These are phyloP conservation scores for Tipula lateralis DNA, from an alignment of 2,888 invertebrate species.

Conservation along the genomic window DNA sequence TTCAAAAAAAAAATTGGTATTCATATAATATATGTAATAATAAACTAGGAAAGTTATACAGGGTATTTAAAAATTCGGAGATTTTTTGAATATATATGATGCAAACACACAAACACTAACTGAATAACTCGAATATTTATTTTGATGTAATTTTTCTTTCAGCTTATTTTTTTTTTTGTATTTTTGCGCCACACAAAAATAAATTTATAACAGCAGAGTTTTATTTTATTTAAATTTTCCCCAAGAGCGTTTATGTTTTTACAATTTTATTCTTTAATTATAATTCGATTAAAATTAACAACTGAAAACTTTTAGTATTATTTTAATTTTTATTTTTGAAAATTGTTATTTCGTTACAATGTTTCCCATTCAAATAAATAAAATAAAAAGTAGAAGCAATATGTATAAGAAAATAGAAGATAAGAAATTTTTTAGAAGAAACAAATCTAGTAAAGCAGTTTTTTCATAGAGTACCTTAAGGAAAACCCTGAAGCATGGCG, in stretches of 20 bases:
- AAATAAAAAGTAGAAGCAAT: not conserved
- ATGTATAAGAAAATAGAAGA: not conserved
- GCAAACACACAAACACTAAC: not conserved
- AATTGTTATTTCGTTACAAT: not conserved
- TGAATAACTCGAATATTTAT: not conserved
- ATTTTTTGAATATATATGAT: not conserved
- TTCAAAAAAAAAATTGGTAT: not conserved
- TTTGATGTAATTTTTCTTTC: not conserved
- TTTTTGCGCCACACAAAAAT: not conserved
- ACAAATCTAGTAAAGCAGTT: not conserved
- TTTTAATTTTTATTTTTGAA: not conserved
- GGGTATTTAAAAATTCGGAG: not conserved
- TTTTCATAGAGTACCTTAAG: not conserved
- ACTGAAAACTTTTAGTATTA: not conserved
- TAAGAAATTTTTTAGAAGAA: not conserved
- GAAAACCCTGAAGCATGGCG: not conserved
- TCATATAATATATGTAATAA: not conserved
- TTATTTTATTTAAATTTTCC: not conserved
- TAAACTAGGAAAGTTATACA: not conserved
- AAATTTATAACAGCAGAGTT: not conserved
- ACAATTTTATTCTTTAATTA: not conserved
- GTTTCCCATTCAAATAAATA: not conserved
- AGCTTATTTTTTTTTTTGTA: not conserved
- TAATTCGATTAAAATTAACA: not conserved
- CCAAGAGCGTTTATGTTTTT: not conserved